phyloP scores from a whole-genome alignment of 2,113 vertebrate genomes.

The Brevimyrus niger region DNA sequence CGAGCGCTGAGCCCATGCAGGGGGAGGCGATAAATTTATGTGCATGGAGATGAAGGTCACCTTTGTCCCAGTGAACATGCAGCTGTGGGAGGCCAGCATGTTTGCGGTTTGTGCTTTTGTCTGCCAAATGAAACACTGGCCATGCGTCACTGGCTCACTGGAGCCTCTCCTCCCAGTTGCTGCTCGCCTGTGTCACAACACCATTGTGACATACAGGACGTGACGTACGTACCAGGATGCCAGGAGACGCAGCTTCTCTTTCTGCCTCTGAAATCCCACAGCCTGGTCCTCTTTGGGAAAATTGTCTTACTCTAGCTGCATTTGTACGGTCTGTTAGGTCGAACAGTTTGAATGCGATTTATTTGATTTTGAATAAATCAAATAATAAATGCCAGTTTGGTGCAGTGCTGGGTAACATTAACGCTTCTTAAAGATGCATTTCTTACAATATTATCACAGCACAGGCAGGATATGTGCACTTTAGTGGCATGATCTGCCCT shows the following conservation, averaged over 20 bases:
- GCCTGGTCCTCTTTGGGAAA: not conserved
- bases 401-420: not conserved
- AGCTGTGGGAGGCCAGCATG: not conserved
- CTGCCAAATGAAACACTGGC: conserved; percentile 22
- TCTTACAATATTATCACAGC: not conserved
- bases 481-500: not conserved
- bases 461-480: not conserved
- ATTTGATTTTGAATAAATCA: not conserved
- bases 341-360: not conserved
- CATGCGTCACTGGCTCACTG: conserved; percentile 12
- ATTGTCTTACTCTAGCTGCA: not conserved
- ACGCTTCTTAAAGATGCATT: not conserved
- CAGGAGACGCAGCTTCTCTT: not conserved
- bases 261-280: not conserved
- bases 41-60: not conserved
- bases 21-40: not conserved
- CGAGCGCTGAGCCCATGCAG: not conserved
- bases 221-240: conserved; percentile 1
- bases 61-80: not conserved
- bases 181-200: conserved; percentile 14
- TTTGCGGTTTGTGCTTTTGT: not conserved
- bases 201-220: conserved; percentile 14
- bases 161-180: not conserved
- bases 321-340: not conserved
- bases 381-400: too few relatives aligned